Percentiles rank a stretch among this genome's conserved stretches.
phyloP scores from a whole-genome alignment of 2,797 vertebrate genomes.

The Cynopterus sphinx region DNA sequence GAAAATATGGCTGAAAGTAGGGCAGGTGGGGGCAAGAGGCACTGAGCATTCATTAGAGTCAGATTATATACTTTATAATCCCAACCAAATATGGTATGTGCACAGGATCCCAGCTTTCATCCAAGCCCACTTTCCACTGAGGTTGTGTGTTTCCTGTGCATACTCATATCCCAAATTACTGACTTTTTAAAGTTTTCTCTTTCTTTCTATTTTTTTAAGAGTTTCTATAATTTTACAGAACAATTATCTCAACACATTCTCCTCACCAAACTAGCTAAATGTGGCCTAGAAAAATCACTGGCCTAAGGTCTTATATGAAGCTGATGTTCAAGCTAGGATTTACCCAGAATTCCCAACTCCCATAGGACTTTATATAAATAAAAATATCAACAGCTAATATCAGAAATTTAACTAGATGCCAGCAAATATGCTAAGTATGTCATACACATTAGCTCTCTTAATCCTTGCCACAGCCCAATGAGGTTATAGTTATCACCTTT shows the following conservation, averaged over 20 bases:
- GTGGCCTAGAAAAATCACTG: not conserved
- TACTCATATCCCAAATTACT: not conserved
- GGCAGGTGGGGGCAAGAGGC: not conserved
- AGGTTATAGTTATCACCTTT: not conserved
- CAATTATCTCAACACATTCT: not conserved
- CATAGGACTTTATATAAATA: not conserved
- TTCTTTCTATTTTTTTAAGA: slow-evolving; percentile 8
- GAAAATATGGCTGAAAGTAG: not conserved
- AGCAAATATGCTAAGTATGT: not conserved
- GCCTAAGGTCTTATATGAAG: not conserved
- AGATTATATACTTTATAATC: not conserved
- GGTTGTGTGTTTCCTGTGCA: not conserved
- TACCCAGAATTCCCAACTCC: not conserved
- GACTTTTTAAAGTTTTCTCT: not conserved
- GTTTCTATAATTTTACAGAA: not conserved
- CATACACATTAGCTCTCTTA: not conserved
- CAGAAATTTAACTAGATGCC: not conserved
- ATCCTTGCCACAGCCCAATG: not conserved
- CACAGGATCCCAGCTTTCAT: not conserved
- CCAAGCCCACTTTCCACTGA: not conserved
- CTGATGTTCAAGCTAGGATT: not conserved
- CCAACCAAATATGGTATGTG: not conserved
- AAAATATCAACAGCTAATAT: not conserved
- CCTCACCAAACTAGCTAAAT: not conserved
- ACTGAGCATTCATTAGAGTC: not conserved